phyloP scores from a whole-genome alignment of 1,140 invertebrate genomes.

The Trigoniulus corallinus region DNA sequence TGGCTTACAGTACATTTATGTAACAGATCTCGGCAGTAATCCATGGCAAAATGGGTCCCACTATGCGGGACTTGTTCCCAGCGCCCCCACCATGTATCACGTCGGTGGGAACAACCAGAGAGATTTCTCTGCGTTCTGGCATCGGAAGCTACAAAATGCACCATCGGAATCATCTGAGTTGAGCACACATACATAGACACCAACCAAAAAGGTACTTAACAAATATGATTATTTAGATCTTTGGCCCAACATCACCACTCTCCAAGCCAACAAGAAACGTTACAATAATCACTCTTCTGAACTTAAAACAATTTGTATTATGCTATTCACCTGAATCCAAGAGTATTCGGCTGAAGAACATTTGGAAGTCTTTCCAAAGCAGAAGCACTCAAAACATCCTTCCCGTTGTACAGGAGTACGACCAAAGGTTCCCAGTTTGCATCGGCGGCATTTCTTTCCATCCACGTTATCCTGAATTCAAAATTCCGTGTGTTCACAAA shows the following conservation, averaged over 20 bases:
- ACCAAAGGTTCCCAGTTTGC: constrained; percentile 68
- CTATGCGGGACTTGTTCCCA: too few species aligned
- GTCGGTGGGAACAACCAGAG: too few species aligned
- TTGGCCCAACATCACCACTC: too few species aligned
- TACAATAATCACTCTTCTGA: constrained; percentile 15
- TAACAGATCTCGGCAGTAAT: constrained; percentile 29
- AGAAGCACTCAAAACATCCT: constrained; percentile 78
- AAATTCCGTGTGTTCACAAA: constrained; percentile 11
- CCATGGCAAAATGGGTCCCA: too few species aligned
- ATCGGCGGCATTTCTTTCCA: constrained; percentile 66
- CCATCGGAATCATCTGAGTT: too few species aligned
- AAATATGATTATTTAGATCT: too few species aligned
- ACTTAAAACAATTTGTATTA: too few species aligned
- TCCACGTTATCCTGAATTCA: constrained; percentile 45
- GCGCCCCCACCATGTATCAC: constrained; percentile 24
- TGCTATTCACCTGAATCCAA: constrained; percentile 42
- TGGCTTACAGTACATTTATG: constrained; percentile 27
- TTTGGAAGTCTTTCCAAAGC: constrained; percentile 57
- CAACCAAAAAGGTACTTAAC: too few species aligned
- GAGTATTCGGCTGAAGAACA: constrained; percentile 60
- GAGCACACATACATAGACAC: too few species aligned
- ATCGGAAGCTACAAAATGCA: too few species aligned
- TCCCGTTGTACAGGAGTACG: constrained; percentile 43
- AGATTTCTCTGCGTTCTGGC: too few species aligned
- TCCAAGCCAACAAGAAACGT: too few species aligned